Evolutionary conservation across 2,888 invertebrate genomes (phyloP), one percentile per base, ranked within the genome.

Genomic region (Amblyteles armatorius): DNA sequence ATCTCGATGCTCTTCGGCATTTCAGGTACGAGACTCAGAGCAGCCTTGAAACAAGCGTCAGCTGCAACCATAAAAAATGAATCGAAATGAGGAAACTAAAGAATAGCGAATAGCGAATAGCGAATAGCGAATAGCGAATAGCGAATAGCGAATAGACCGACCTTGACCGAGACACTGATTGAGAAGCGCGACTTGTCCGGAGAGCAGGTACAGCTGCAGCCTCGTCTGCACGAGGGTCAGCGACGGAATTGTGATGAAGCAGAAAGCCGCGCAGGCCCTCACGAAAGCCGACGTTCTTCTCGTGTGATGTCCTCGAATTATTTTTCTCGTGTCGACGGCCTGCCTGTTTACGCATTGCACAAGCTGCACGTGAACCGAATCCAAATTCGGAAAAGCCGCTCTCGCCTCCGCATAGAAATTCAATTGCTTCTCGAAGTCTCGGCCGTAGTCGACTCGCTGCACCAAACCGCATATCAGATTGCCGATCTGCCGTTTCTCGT

Each of bases 211-310:
- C 69, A 99, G 95, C 89, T 97, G 97, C 90, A 98, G 95, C 91
- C 97, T 96, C 33, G 96, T 95, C 84, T 97, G 96, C n/a, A 97
- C 95, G 83, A 97, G 97, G 89, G 95, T 96, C 92, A 99, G 96
- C 16, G 99, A 99, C n/a, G 99, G 99, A 93, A 99, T 97, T 9
- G 99, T 99, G 86, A 99, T 99, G 94, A 97, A 99, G 94, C 97
- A 97, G 94, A 98, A 99, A 0, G 99, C 99, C 65, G 98, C 97
- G 94, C 99, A 99, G 2, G 99, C 99, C 91, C 98, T 96, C 44
- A 98, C 97, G 95, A 99, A 97, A 89, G 98, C 97, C 16, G 96
- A 96, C 2, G 98, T 98, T 94, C 97, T 97, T 85, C 96, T 95
- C 0, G 97, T 96, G 90, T 97, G 97, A 90, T 96, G 95, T 3